Evolutionary conservation across 2,888 invertebrate species (phyloP).

Genomic region (Aphidius colemani): DNA sequence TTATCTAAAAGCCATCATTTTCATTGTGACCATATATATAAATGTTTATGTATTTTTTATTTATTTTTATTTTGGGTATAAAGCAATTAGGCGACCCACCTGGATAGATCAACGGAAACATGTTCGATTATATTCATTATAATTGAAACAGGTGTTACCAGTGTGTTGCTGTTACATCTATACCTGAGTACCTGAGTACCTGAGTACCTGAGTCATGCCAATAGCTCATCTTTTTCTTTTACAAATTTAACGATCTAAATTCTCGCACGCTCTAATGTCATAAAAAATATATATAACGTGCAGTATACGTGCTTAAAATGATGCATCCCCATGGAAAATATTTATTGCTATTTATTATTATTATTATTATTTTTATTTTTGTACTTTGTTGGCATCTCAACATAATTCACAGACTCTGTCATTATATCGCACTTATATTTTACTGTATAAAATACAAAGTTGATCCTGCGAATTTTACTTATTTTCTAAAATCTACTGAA

Average conservation of each 20-base stretch:
- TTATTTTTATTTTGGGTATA: too few species aligned
- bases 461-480: constrained; percentile 21
- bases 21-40: too few species aligned
- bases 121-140: constrained; percentile 20
- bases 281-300: neutral
- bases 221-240: too few species aligned
- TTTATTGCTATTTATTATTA: neutral
- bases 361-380: neutral
- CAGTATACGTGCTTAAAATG: constrained; percentile 10
- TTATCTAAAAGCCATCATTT: constrained; percentile 2
- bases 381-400: neutral
- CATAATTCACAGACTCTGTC: constrained; percentile 17
- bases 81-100: neutral
- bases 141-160: constrained; percentile 18
- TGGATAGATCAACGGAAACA: constrained; percentile 14
- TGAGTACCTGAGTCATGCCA: constrained; percentile 10
- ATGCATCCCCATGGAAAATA: constrained; percentile 8
- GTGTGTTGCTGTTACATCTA: neutral
- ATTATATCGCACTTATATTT: constrained; percentile 32
- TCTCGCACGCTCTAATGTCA: constrained; percentile 25
- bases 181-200: too few species aligned
- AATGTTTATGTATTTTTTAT: too few species aligned
- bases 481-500: constrained; percentile 25
- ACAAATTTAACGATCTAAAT: constrained; percentile 23
- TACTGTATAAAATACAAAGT: constrained; percentile 14